phyloP scores from a whole-genome alignment of 2,113 vertebrate species.

The Athene cunicularia region DNA sequence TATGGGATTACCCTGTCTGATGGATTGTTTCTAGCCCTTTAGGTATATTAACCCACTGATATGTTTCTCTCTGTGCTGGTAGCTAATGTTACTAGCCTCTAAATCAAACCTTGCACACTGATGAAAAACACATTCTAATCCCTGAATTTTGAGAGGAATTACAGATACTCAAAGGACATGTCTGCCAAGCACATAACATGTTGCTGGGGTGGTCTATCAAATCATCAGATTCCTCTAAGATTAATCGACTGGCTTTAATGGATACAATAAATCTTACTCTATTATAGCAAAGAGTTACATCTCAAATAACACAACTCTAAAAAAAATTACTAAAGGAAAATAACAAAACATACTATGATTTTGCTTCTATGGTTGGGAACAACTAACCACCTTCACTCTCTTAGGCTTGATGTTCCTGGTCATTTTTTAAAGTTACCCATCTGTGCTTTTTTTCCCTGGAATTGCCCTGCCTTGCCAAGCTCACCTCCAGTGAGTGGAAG shows the following conservation, averaged over 20 bases:
- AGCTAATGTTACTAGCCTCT: not conserved
- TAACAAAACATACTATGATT: not conserved
- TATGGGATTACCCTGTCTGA: not conserved
- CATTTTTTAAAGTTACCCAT: not conserved
- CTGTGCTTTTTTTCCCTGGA: not conserved
- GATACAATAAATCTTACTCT: not conserved
- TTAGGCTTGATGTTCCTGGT: not conserved
- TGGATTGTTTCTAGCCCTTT: not conserved
- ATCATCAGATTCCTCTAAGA: not conserved
- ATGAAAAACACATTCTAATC: not conserved
- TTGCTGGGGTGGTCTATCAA: not conserved
- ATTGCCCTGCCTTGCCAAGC: not conserved
- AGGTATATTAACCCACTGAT: not conserved
- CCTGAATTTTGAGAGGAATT: not conserved
- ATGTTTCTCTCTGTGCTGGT: not conserved
- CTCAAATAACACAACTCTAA: not conserved
- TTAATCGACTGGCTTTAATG: not conserved
- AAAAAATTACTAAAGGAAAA: not conserved
- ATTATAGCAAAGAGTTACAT: not conserved
- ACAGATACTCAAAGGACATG: not conserved
- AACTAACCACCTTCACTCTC: not conserved
- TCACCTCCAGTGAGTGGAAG: not conserved
- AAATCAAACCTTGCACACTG: not conserved
- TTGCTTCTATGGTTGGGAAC: not conserved
- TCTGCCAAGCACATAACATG: not conserved